Conservation (phyloP, 2,888 invertebrate species). For the Pammene aurita region DNA sequence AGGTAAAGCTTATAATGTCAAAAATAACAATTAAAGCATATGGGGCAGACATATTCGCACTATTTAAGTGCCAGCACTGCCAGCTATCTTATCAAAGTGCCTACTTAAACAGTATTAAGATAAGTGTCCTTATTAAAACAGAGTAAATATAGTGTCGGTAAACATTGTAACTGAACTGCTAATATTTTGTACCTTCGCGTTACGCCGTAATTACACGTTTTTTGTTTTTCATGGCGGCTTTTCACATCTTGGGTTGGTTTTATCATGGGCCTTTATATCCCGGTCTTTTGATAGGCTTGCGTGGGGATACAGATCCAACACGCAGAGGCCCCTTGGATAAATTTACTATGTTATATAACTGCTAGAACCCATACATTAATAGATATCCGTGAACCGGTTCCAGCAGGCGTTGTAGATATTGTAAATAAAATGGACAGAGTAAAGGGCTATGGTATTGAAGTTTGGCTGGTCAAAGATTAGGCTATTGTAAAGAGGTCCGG, state of each 20-base stretch:
- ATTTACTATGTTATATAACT: too few relatives aligned
- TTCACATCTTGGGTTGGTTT: background rate
- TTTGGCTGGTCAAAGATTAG: too few relatives aligned
- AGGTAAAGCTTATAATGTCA: background rate
- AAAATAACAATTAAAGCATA: background rate
- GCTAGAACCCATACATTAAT: too few relatives aligned
- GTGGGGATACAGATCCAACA: too few relatives aligned
- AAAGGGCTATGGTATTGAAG: too few relatives aligned
- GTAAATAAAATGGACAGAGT: too few relatives aligned
- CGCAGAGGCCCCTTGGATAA: too few relatives aligned
- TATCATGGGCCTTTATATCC: too few relatives aligned
- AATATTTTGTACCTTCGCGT: conserved; percentile 22
- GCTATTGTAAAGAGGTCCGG: too few relatives aligned
- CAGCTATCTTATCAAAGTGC: conserved; percentile 31
- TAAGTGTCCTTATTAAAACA: conserved; percentile 39
- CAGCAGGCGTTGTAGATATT: too few relatives aligned
- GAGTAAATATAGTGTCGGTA: conserved; percentile 31
- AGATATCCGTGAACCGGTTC: too few relatives aligned
- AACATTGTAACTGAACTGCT: conserved; percentile 33
- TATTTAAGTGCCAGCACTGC: conserved; percentile 5
- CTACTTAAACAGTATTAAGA: conserved; percentile 31
- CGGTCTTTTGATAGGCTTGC: too few relatives aligned
- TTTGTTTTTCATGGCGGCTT: background rate
- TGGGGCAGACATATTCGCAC: background rate
- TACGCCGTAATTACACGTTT: conserved; percentile 15